Evolutionary conservation across 1,140 invertebrate genomes (phyloP).

Genomic region (Drosophila melanogaster): Release_6_plus_ISO1_MT NT_033779.5:11413501-11414000

Average conservation of each 20-base stretch:
- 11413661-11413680: conserved; percentile 71
- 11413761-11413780: conserved; percentile 67
- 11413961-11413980: conserved; percentile 70
- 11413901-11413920: background rate
- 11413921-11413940: conserved; percentile 12
- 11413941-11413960: conserved; percentile 62
- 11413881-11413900: conserved; percentile 23
- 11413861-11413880: conserved; percentile 51
- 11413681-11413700: conserved; percentile 65
- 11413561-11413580: conserved; percentile 2
- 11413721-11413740: conserved; percentile 35
- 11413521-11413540: conserved; percentile 1
- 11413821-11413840: conserved; percentile 66
- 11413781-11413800: conserved; percentile 54
- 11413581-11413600: conserved; percentile 15
- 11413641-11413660: conserved; percentile 70
- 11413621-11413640: conserved; percentile 54
- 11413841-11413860: conserved; percentile 30
- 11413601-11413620: background rate
- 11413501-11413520: no score
- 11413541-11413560: conserved; percentile 3
- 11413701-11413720: conserved; percentile 54
- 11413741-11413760: conserved; percentile 19
- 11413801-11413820: conserved; percentile 60
- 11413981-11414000: conserved; percentile 82